These are phyloP conservation scores for Dreissena rostriformis DNA, from an alignment of 1,140 invertebrate species.

Conservation along the genomic window DNA sequence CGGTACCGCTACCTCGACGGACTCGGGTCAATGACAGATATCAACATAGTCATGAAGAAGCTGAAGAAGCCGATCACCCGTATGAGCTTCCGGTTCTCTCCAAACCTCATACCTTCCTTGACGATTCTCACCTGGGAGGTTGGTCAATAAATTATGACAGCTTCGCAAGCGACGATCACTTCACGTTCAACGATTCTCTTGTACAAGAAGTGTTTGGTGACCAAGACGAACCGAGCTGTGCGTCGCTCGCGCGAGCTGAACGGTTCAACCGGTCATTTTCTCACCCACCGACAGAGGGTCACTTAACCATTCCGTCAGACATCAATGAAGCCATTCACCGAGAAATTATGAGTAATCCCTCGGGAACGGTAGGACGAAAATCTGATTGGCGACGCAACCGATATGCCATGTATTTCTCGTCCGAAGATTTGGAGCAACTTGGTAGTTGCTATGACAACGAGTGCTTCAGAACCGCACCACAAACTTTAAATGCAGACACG, in stretches of 20 bases:
- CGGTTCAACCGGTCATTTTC: constrained; percentile 7
- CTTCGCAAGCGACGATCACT: too few relatives aligned
- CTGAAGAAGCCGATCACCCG: too few relatives aligned
- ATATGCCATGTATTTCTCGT: constrained; percentile 24
- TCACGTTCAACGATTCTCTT: too few relatives aligned
- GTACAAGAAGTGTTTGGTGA: too few relatives aligned
- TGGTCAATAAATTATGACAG: too few relatives aligned
- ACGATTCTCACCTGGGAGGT: too few relatives aligned
- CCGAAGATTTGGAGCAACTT: background rate
- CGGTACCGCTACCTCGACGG: too few relatives aligned
- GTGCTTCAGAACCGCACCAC: background rate
- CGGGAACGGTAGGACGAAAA: constrained; percentile 28
- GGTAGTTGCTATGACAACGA: background rate
- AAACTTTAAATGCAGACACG: background rate
- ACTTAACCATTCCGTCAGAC: background rate
- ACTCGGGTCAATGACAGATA: too few relatives aligned
- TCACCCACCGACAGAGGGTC: background rate
- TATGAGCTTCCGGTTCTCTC: too few relatives aligned
- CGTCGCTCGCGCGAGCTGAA: background rate
- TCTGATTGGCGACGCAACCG: constrained; percentile 1
- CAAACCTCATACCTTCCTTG: too few relatives aligned
- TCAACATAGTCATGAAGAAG: too few relatives aligned
- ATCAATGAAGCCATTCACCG: constrained; percentile 26
- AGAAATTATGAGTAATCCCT: constrained; percentile 26
- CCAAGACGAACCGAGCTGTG: too few relatives aligned